Base-by-base conservation (phyloP, 2,888 invertebrate genomes). In the Protophormia terraenovae region DNA sequence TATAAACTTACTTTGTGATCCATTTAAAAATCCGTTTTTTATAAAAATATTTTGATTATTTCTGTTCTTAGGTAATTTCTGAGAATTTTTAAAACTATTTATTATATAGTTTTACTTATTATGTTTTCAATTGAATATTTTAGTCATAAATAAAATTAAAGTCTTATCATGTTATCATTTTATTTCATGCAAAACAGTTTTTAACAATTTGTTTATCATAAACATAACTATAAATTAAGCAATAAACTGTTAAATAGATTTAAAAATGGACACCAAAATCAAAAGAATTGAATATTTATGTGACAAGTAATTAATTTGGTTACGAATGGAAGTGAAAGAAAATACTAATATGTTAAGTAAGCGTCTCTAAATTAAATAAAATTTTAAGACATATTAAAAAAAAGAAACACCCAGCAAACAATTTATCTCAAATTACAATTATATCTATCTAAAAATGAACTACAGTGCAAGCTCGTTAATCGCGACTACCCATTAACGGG, bases 181-280 rank as follows among this genome's bases (percentile, higher is more conserved):
- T 24, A 64, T 22, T 3, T 12, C 14, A 24, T 22, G n/a, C 3
- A 24, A 64, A 64, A 38, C 41, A 24, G n/a, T 64, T 41, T 66
- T 66, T 27, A 45, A 45, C 24, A 45, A 66, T 29, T 45, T 66
- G n/a, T 66, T 45, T 45, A 66, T 29, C 45, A 45, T 29, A n/a
- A 45, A 27, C 41, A 64, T 29, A 45, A 29, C 50, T n/a, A 32
- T 32, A 45, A 19, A 14, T 6, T 47, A 32, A 32, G 16, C 27
- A 27, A 45, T 66, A 45, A 66, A 32, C 19, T 67, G 10, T 47
- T n/a, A 67, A 53, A 50, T 69, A 69, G 38, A 50, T 38, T 24
- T n/a, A 38, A 55, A 53, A 27, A 10, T 53, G 14, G 22, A 32
- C 7, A 53, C 50, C 16, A 53, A 19, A 19, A n/a, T n/a, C 19